These are phyloP conservation scores for Oreotrochilus melanogaster DNA, from an alignment of 2,113 vertebrate species.

Conservation along the genomic window DNA sequence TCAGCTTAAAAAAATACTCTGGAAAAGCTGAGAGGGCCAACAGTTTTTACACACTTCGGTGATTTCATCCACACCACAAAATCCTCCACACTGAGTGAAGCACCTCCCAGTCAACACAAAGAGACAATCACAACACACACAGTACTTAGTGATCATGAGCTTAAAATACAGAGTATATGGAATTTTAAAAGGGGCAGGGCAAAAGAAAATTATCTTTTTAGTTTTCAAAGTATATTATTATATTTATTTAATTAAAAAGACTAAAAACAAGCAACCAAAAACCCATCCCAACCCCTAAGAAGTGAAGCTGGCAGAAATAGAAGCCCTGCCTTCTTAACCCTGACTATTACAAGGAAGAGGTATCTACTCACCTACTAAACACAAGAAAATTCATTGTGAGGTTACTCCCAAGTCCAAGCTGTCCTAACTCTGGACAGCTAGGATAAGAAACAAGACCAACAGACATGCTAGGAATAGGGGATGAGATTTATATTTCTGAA, in stretches of 20 bases:
- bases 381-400: slow-evolving; percentile 67
- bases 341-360: slow-evolving; percentile 51
- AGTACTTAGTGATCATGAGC: not conserved
- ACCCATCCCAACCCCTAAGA: not conserved
- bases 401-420: slow-evolving; percentile 59
- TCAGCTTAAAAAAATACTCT: not conserved
- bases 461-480: slow-evolving; percentile 47
- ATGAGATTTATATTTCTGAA: slow-evolving; percentile 1
- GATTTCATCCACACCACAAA: not conserved
- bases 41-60: not conserved
- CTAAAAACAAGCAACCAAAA: not conserved
- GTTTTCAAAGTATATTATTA: not conserved
- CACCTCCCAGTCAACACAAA: not conserved
- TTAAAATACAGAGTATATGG: not conserved
- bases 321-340: slow-evolving; percentile 19
- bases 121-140: not conserved
- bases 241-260: not conserved
- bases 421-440: slow-evolving; percentile 65
- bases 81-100: not conserved
- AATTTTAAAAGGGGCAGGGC: not conserved
- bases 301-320: not conserved
- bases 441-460: slow-evolving; percentile 67
- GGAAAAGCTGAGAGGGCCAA: not conserved
- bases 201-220: not conserved
- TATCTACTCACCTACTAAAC: slow-evolving; percentile 67